Evolutionary conservation across 2,888 invertebrate species (phyloP), one percentile per base, ranked within the genome.

Genomic region (Melanchra persicariae): DNA sequence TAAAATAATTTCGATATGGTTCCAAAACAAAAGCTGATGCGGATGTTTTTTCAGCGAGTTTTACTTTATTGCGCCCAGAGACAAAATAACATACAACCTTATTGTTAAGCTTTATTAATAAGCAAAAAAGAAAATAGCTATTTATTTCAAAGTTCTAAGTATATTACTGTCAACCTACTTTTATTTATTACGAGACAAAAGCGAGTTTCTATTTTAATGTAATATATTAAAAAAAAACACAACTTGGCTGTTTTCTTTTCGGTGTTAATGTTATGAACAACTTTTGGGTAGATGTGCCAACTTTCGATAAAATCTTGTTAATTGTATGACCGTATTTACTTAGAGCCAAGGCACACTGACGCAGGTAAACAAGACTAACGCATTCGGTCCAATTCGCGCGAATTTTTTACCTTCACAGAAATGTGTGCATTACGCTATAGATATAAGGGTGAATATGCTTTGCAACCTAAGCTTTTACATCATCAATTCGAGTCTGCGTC

Each of bases 61-160:
- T 43, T 22, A 22, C 12, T 40, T 45, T 58, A 66, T 26, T 15
- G 52, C 64, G 59, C 75, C 71, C 75, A 65, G 71, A 82, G 71
- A 79, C 85, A 90, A 88, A 91, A 92, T 92, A 91, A 92, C 87
- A 92, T 91, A 92, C 91, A 90, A 88, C 86, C 90, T 87, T 89
- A 89, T 88, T 90, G 74, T 88, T 90, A 92, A 90, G 88, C 87
- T 92, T 93, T 93, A 92, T 92, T 88, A 87, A 87, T 85, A 90
- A 91, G 91, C 91, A 91, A 85, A 88, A 90, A 89, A 85, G 76
- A 74, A 81, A 81, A 77, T 52, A 77, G 40, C 60, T 78, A 65
- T 85, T 80, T 83, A 83, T 83, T 80, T 84, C 59, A 72, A 73
- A 77, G 67, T 61, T 77, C 77, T 73, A 82, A 71, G 68, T 84